These are phyloP conservation scores for Augochlora pura DNA, from an alignment of 1,140 invertebrate species.

Conservation along the genomic window DNA sequence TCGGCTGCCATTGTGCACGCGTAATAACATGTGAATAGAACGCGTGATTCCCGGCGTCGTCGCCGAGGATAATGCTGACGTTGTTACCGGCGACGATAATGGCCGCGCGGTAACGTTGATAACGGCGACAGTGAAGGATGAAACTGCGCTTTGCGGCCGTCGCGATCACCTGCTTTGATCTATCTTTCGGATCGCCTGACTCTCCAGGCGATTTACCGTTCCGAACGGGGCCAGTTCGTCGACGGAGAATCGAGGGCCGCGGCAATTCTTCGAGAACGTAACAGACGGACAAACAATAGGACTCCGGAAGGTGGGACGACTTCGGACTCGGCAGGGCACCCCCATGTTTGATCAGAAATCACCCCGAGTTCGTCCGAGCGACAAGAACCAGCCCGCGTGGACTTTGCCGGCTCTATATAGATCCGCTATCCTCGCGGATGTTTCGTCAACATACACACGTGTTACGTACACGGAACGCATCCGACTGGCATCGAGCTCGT, in stretches of 20 bases:
- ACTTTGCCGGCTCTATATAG: constrained; percentile 38
- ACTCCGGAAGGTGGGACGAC: neutral
- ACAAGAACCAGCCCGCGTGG: constrained; percentile 47
- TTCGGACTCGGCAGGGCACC: neutral
- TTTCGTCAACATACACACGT: constrained; percentile 24
- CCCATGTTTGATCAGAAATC: constrained; percentile 63
- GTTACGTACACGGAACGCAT: neutral
- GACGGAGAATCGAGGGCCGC: no score
- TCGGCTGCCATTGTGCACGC: neutral
- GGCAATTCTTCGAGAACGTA: no score
- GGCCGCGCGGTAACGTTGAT: neutral
- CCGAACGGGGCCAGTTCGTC: no score
- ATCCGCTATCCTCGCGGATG: constrained; percentile 37
- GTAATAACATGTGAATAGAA: constrained; percentile 20
- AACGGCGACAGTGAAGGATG: constrained; percentile 32
- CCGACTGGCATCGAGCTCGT: neutral
- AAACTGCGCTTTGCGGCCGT: neutral
- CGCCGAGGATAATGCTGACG: neutral
- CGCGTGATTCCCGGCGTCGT: neutral
- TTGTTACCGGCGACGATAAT: constrained; percentile 18
- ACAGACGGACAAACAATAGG: no score
- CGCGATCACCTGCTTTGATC: neutral
- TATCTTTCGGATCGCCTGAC: neutral
- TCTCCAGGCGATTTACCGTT: no score
- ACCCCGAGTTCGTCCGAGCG: constrained; percentile 44